phyloP scores from a whole-genome alignment of 2,113 vertebrate genomes.

The Athene cunicularia region DNA sequence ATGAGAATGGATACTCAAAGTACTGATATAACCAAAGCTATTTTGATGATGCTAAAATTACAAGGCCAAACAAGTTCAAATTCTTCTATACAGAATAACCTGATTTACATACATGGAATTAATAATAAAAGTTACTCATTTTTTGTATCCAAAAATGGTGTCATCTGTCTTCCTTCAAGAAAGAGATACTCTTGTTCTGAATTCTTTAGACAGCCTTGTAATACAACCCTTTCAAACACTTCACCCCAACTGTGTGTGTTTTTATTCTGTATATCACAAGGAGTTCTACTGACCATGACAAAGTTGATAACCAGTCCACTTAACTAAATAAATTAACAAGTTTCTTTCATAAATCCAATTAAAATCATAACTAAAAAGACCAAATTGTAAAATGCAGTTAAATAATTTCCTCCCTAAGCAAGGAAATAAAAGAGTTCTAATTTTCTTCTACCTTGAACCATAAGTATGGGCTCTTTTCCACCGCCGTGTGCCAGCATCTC shows the following conservation, averaged over 20 bases:
- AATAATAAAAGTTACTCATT: neutral
- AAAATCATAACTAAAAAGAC: neutral
- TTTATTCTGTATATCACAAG: neutral
- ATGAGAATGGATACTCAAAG: neutral
- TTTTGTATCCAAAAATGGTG: neutral
- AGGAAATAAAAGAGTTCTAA: neutral
- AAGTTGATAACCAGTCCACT: neutral
- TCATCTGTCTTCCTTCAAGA: neutral
- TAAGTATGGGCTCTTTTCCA: constrained; percentile 90
- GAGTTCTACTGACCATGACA: neutral
- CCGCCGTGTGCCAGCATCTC: constrained; percentile 96
- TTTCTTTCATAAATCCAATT: neutral
- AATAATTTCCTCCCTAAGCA: neutral
- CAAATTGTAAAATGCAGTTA: neutral
- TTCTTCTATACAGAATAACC: neutral
- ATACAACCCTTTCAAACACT: neutral
- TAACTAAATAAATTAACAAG: neutral
- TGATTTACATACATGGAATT: no score
- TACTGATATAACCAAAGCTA: neutral
- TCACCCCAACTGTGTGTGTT: neutral
- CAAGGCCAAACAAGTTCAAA: neutral
- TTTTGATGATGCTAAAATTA: neutral
- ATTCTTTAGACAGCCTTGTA: neutral
- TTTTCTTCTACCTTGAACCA: constrained; percentile 90
- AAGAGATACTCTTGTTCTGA: neutral